Evolutionary conservation across 1,140 invertebrate species (phyloP), one percentile per base, ranked within the genome.

Genomic region (Spodoptera litura): DNA sequence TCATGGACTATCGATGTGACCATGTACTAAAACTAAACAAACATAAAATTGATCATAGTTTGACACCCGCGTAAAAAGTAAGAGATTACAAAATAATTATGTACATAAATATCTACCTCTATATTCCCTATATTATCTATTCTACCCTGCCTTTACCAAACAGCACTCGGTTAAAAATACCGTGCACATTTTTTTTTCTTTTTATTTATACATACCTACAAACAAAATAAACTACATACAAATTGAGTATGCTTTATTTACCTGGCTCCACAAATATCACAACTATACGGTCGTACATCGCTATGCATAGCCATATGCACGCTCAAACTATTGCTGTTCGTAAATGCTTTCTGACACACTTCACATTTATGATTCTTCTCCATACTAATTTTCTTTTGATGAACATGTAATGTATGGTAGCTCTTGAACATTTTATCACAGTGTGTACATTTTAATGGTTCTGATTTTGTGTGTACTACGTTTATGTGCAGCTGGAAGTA

Each of bases 291-390:
- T 44, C 86, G 75, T 44, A 88, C 86, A 0, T 82, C 88, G 0
- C 84, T 84, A 56, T 93, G 91, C 84, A 85, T 89, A 52, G 89
- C 86, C 83, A 87, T 83, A 55, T 93, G 91, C 0, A 76, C 78
- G 12, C 83, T 86, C 11, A 93, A 81, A 1, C 53, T 35, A 35
- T 68, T 75, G 13, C 81, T 77, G 0, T 78, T 59, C 11, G 74
- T 35, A 74, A 86, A 93, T n/a, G 61, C 78, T 74, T 90, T 92
- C 0, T 79, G 85, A 49, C 91, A 93, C 11, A 87, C 73, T 56
- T 85, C 80, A 68, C 90, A 93, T n/a, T 81, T 71, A 11, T 80
- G 84, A 3, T 82, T 76, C 13, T 89, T 92, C 0, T 86, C 78
- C 35, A 78, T 81, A 5, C 64, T 78, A 9, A 90, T 31, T 20